These are phyloP conservation scores for Burhinus bistriatus DNA, from an alignment of 2,113 vertebrate species.

Conservation along the genomic window DNA sequence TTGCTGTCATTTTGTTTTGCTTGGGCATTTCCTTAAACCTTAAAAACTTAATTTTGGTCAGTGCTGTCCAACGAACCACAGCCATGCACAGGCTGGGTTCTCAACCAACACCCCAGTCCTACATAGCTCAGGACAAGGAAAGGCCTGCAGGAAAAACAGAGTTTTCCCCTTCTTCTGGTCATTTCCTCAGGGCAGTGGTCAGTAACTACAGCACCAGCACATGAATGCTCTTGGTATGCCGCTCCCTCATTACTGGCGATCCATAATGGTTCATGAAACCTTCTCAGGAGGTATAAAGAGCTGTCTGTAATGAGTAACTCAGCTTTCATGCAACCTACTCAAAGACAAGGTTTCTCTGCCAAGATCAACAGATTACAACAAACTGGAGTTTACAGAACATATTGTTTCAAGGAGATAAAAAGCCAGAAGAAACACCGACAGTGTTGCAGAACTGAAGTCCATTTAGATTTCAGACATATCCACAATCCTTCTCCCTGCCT, in stretches of 20 bases:
- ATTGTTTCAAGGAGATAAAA: background rate
- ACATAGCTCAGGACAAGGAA: background rate
- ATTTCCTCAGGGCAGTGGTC: background rate
- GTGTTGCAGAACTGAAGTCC: background rate
- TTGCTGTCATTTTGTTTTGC: background rate
- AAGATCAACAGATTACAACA: background rate
- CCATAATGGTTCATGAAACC: background rate
- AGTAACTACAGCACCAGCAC: background rate
- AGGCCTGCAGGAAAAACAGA: background rate
- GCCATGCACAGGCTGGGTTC: background rate
- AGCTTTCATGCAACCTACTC: background rate
- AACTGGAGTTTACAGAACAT: background rate
- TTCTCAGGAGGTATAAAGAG: background rate
- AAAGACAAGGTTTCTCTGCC: background rate
- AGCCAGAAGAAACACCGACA: background rate
- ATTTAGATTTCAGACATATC: background rate
- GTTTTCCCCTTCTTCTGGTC: background rate
- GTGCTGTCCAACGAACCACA: background rate
- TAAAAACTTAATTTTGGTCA: background rate
- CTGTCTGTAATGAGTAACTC: background rate
- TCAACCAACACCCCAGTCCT: background rate
- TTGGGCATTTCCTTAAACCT: background rate
- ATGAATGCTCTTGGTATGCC: background rate
- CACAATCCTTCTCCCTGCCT: background rate
- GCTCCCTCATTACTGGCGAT: fast-evolving